Base-by-base conservation (phyloP, 2,797 vertebrate species). In the Anguilla pacifica region DNA sequence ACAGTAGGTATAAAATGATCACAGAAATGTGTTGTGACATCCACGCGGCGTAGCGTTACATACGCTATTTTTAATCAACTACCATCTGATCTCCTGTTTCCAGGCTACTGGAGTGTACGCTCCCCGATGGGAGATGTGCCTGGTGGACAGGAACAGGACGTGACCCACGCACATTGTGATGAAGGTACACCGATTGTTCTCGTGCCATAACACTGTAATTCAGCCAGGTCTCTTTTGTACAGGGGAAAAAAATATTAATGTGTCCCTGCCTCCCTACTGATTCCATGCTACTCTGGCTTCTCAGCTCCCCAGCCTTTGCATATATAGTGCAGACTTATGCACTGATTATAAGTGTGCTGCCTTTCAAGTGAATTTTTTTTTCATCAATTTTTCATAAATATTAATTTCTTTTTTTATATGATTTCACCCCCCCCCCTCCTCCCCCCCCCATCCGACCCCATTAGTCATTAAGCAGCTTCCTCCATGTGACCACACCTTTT, bases 401-500 rank as follows among this genome's bases (percentile, higher is more conserved):
- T 72, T 72, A 4, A 72, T 72, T 46, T 28, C n/a, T 31, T 28
- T 3, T 31, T 72, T 72, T 31, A 19, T 28, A 64, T 64, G 7
- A 5, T 46, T 46, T 46, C 17, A 22, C 17, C 59, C 17, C 17
- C 59, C 13, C 59, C 59, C 59, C 1, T 25, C 72, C n/a, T 39
- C n/a, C 11, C 17, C 28, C 31, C 17, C 4, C 72, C 28, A 81
- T 19, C 43, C 51, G 0, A 51, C 43, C 43, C 43, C 43, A 46
- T 46, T 46, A 22, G 79, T 15, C 72, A 11, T 6, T 4, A 39
- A 3, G 72, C 43, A 28, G 49, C n/a, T 49, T 25, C 25, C 11
- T 53, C 39, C 25, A 25, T 2, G 31, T 85, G 67, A 72, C 46
- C 93, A 25, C 95, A 99, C 99, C 99, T 97, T 99, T 99, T 85